Base-by-base conservation (phyloP, 2,113 vertebrate species). In the Paracanthobrama guichenoti region DNA sequence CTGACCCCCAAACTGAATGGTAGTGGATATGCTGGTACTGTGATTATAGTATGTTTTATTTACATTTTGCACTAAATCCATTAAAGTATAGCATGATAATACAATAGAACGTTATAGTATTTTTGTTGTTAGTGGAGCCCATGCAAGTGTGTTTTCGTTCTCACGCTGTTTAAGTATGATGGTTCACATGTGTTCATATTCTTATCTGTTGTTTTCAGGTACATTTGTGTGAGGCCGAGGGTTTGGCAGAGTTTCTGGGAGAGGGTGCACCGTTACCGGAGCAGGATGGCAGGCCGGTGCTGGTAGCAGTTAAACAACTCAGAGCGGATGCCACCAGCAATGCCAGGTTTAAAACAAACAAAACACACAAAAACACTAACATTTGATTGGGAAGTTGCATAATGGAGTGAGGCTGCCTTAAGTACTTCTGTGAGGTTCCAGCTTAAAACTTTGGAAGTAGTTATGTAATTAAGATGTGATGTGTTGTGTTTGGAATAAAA, bases 301-400 rank as follows among this genome's bases (percentile, higher is more conserved):
- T 96, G 9, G 96, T 96, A 71, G 96, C 96, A 0, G 95, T 96
- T 0, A 96, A 96, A 81, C 95, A 96, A 91, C 92, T 96, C 84
- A 85, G 95, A 73, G 89, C 95, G 0, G 94, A 96, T 2, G 96
- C 95, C 85, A 96, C 95, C 85, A 94, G 90, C 81, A 95, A 94
- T 13, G 96, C 95, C 91, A 95, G 95, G 96, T 94, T 57, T 86
- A 3, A 26, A 6, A 6, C 10, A n/a, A 4, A 72, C 9, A 39
- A 28, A 26, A 64, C 26, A 64, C 14, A n/a, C 10, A n/a, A 59
- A 59, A 76, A 77, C 6, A 55, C 50, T 20, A 75, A 57, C 11
- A 11, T 28, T 39, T 42, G 20, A n/a, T 42, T n/a, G 66, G 10
- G n/a, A 42, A 71, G 67, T 42, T 71, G 18, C 67, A 42, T 42